A percentile compares a stretch with the other conserved stretches of the same genome.
These are phyloP conservation scores for Fissipunctia ypsillon DNA, from an alignment of 2,888 invertebrate species.

Conservation along the genomic window DNA sequence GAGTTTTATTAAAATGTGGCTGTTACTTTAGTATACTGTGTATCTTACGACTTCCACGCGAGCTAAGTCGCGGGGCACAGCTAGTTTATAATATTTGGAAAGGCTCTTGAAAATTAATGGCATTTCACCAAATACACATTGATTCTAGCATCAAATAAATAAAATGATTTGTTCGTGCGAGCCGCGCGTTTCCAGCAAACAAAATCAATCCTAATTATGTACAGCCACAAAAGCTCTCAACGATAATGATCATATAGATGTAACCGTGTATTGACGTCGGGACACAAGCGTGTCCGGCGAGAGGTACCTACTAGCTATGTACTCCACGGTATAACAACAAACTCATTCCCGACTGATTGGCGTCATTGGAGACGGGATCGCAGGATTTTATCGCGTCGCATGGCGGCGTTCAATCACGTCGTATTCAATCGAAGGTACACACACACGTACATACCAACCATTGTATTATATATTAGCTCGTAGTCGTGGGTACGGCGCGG, in stretches of 20 bases:
- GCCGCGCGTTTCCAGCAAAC: constrained; percentile 5
- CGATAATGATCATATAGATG: constrained; percentile 45
- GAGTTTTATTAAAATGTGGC: too few relatives aligned
- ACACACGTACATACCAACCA: constrained; percentile 53
- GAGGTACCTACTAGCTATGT: constrained; percentile 16
- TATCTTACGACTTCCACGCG: too few relatives aligned
- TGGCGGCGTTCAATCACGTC: constrained; percentile 77
- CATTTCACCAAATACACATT: background rate
- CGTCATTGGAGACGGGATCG: constrained; percentile 77
- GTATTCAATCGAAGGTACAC: constrained; percentile 75
- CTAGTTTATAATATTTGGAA: too few relatives aligned
- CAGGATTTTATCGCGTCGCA: constrained; percentile 73
- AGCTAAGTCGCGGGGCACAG: too few relatives aligned
- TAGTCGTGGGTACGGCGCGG: constrained; percentile 33
- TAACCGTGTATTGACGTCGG: constrained; percentile 19
- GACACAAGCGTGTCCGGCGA: constrained; percentile 49
- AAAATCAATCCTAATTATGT: constrained; percentile 33
- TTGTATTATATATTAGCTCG: constrained; percentile 58
- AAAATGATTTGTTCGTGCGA: background rate
- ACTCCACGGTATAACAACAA: constrained; percentile 72
- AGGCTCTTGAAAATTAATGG: constrained; percentile 3
- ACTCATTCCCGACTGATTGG: constrained; percentile 80
- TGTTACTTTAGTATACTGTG: too few relatives aligned
- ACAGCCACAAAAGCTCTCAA: constrained; percentile 24
- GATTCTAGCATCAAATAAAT: constrained; percentile 14